Evolutionary conservation across 2,888 invertebrate species (phyloP).

Genomic region (Thelaira solivaga): DNA sequence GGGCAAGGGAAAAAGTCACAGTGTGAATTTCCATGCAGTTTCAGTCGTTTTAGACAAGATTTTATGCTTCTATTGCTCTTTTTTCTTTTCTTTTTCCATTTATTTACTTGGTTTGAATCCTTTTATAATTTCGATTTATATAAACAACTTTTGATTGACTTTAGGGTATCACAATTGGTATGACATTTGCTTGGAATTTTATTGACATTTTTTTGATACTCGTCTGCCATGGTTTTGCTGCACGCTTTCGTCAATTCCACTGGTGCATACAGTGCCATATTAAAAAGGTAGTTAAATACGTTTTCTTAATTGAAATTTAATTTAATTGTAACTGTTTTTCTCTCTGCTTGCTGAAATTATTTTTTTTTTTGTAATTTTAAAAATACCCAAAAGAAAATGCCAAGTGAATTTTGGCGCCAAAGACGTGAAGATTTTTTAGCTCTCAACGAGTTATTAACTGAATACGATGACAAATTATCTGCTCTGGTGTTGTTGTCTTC

Average conservation of each 20-base stretch:
- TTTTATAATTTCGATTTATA: neutral
- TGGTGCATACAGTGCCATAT: conserved; percentile 76
- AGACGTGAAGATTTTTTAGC: conserved; percentile 82
- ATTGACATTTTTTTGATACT: conserved; percentile 84
- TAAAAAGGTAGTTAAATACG: conserved; percentile 73
- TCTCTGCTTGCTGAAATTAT: neutral
- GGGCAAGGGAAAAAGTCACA: too few relatives aligned
- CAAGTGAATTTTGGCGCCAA: conserved; percentile 82
- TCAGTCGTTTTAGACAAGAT: too few relatives aligned
- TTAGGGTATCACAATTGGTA: conserved; percentile 74
- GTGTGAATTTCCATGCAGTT: too few relatives aligned
- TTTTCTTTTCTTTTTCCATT: neutral
- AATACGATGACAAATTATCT: conserved; percentile 81
- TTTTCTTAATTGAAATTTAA: neutral
- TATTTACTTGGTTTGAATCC: neutral
- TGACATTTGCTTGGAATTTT: conserved; percentile 85
- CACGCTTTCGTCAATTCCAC: conserved; percentile 82
- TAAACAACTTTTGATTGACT: too few relatives aligned
- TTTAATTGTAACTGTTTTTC: neutral
- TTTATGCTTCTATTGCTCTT: too few relatives aligned
- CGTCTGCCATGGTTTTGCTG: conserved; percentile 81
- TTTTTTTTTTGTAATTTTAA: neutral
- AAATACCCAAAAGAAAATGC: conserved; percentile 75
- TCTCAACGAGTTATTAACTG: conserved; percentile 80
- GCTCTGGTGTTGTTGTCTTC: conserved; percentile 83